Percentiles rank a stretch among this genome's conserved stretches.
These are phyloP conservation scores for Brevimyrus niger DNA, from an alignment of 2,113 vertebrate species.

Conservation along the genomic window DNA sequence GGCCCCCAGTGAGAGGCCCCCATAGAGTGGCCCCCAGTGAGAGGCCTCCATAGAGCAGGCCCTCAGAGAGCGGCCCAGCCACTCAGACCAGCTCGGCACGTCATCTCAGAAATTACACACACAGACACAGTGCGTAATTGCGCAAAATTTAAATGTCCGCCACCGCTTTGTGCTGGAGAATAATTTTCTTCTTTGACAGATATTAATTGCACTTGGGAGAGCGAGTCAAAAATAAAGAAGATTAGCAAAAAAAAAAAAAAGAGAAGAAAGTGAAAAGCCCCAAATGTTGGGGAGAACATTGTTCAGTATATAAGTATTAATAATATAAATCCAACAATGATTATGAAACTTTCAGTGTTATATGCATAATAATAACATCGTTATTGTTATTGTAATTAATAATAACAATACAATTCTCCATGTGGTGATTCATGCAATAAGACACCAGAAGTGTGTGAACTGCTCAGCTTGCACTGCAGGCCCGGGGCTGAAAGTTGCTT, in stretches of 20 bases:
- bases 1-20: constrained; percentile 3
- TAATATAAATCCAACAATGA: constrained; percentile 20
- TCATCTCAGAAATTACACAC: constrained; percentile 12
- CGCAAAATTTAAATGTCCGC: constrained; percentile 38
- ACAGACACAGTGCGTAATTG: constrained; percentile 39
- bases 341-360: background rate
- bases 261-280: constrained; percentile 29
- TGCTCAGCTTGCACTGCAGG: constrained; percentile 36
- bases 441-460: constrained; percentile 29
- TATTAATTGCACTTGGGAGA: constrained; percentile 47
- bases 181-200: constrained; percentile 49
- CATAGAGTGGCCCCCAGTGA: background rate
- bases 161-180: constrained; percentile 39
- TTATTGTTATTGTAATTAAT: background rate
- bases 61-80: background rate
- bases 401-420: no score
- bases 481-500: background rate
- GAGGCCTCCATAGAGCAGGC: background rate
- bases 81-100: background rate
- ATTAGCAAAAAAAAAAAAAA: constrained; percentile 42
- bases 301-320: constrained; percentile 20
- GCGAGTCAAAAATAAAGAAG: constrained; percentile 22
- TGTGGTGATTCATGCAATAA: background rate
- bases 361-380: background rate
- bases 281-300: constrained; percentile 21